Evolutionary conservation across 1,140 invertebrate genomes (phyloP).

Genomic region (Varroa destructor): DNA sequence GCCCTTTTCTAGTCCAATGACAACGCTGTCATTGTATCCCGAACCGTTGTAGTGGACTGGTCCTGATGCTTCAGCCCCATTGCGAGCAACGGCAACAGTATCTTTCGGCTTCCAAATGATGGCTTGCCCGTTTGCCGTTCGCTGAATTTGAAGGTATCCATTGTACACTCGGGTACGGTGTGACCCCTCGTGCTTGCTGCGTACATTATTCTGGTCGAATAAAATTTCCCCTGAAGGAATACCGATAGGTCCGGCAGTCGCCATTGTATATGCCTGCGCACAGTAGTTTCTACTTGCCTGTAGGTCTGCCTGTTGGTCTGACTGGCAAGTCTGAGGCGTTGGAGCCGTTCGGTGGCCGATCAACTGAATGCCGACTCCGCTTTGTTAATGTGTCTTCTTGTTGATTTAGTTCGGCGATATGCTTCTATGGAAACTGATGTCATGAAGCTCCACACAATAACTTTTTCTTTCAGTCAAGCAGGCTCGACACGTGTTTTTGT

Average conservation of each 20-base stretch:
- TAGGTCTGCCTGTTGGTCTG: too few relatives aligned
- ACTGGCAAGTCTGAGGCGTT: too few relatives aligned
- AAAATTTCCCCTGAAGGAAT: slow-evolving; percentile 3
- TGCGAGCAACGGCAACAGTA: not conserved
- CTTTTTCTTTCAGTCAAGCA: too few relatives aligned
- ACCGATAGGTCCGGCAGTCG: slow-evolving; percentile 15
- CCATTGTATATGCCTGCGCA: not conserved
- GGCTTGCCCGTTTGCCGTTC: not conserved
- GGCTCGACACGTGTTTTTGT: too few relatives aligned
- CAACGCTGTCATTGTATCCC: too few relatives aligned
- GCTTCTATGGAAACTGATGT: too few relatives aligned
- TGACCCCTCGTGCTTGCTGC: not conserved
- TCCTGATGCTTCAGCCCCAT: not conserved
- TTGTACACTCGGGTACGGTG: slow-evolving; percentile 3
- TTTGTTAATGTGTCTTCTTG: too few relatives aligned
- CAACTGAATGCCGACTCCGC: too few relatives aligned
- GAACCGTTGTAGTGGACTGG: too few relatives aligned
- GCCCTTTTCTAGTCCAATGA: not conserved
- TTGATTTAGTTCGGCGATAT: too few relatives aligned
- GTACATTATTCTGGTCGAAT: slow-evolving; percentile 8
- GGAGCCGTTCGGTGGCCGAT: too few relatives aligned
- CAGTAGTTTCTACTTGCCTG: not conserved
- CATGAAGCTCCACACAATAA: too few relatives aligned
- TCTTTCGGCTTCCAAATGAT: not conserved
- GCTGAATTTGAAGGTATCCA: not conserved